A percentile compares a stretch with the other conserved stretches of the same genome.
These are phyloP conservation scores for Addax nasomaculatus DNA, from an alignment of 2,113 vertebrate genomes.

Conservation along the genomic window DNA sequence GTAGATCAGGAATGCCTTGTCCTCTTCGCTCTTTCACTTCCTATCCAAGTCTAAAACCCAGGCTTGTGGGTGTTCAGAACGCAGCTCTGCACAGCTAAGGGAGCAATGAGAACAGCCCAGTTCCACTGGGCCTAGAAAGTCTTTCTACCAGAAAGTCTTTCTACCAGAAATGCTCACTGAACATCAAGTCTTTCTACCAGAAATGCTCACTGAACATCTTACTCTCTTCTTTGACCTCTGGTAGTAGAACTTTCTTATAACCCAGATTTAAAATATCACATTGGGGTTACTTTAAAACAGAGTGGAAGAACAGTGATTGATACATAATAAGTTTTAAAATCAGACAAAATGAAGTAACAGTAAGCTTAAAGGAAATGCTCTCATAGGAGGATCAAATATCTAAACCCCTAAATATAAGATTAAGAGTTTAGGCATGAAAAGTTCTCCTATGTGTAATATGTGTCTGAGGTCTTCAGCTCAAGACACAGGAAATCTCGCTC, in stretches of 20 bases:
- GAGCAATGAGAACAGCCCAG: not conserved
- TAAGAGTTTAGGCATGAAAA: not conserved
- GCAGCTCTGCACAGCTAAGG: not conserved
- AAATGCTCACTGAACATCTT: not conserved
- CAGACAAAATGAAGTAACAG: not conserved
- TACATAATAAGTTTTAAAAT: not conserved
- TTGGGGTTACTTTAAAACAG: not conserved
- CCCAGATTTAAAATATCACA: not conserved
- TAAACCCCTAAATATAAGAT: not conserved
- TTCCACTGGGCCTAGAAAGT: not conserved
- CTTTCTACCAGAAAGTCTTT: not conserved
- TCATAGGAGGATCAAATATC: not conserved
- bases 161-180: not conserved
- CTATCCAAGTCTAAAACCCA: not conserved
- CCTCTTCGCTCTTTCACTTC: not conserved
- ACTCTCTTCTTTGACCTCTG: not conserved
- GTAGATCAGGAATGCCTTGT: not conserved
- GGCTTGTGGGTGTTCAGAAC: not conserved
- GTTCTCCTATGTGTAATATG: not conserved
- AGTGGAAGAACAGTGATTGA: not conserved
- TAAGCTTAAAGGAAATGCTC: not conserved
- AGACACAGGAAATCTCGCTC: not conserved
- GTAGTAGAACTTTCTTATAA: not conserved
- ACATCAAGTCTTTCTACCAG: not conserved
- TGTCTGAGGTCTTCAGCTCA: not conserved